phyloP scores from a whole-genome alignment of 2,888 invertebrate species.

The Himalopsyche tibetana region DNA sequence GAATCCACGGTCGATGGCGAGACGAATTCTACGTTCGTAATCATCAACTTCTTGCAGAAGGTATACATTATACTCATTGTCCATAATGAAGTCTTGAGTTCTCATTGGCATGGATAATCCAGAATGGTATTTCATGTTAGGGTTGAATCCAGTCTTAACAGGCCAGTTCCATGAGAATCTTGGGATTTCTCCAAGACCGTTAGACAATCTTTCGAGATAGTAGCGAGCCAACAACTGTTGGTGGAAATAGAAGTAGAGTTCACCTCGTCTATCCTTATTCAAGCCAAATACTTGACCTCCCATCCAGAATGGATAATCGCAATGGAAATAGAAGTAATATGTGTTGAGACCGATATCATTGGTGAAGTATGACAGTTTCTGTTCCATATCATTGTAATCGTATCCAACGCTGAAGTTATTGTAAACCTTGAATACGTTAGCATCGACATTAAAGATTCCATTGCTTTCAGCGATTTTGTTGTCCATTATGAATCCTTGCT shows the following conservation, averaged over 20 bases:
- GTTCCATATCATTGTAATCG: conserved; percentile 74
- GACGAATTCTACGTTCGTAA: conserved; percentile 72
- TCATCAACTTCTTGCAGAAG: conserved; percentile 67
- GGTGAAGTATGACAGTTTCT: conserved; percentile 82
- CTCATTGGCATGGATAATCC: conserved; percentile 76
- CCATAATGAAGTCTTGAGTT: conserved; percentile 71
- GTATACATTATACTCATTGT: conserved; percentile 71
- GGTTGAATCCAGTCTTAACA: conserved; percentile 77
- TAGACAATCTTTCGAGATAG: conserved; percentile 82
- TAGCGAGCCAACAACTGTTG: conserved; percentile 83
- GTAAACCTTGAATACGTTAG: conserved; percentile 56
- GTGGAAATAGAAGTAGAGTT: conserved; percentile 78
- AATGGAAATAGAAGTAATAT: conserved; percentile 82
- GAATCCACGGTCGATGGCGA: conserved; percentile 72
- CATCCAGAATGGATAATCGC: conserved; percentile 85
- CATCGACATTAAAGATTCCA: conserved; percentile 69
- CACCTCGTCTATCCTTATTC: conserved; percentile 76
- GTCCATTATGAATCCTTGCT: conserved; percentile 69
- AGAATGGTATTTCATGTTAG: conserved; percentile 75
- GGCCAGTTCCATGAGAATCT: conserved; percentile 76
- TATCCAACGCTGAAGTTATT: conserved; percentile 67
- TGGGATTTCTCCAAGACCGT: conserved; percentile 79
- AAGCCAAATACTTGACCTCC: conserved; percentile 74
- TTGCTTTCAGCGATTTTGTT: conserved; percentile 70
- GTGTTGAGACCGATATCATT: conserved; percentile 87